Base-by-base conservation (phyloP, 2,888 invertebrate genomes). In the Limnephilus lunatus region DNA sequence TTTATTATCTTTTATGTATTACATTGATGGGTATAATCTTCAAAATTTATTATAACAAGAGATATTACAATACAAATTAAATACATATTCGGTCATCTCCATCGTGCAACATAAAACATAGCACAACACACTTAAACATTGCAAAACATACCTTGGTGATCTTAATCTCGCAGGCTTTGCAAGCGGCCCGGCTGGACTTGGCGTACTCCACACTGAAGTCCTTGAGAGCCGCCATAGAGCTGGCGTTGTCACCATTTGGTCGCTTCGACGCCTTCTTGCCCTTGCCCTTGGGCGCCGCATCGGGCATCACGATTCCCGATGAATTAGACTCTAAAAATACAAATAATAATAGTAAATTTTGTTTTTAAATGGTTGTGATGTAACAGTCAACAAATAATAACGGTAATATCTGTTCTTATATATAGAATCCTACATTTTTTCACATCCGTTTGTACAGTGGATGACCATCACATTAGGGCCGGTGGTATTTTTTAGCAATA, bases 141-240 rank as follows among this genome's bases (percentile, higher is more conserved):
- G 14, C 9, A 39, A 12, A 44, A 19, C 94, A 95, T 95, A 98
- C 97, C 96, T 98, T 98, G 92, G 97, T 96, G 94, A 99, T 99
- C 94, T 98, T 98, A 92, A 97, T 97, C 94, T 98, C 98, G 95
- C 99, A 99, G 0, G 97, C 98, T 92, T 97, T 96, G 94, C 99
- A 99, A 25, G 96, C 96, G 48, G 99, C 97, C 90, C 98, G 96
- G 93, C 97, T 97, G 2, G 98, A 98, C 95, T 98, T 99, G 0
- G 99, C 97, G 95, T 99, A 98, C 94, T 99, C 99, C 25, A 98
- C 96, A 9, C 95, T 95, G 94, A 97, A 99, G 95, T 99, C 97
- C 93, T 97, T 96, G 0, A 97, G 94, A 1, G 96, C 96, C 2
- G 95, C 95, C 82, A 94, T 94, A 53, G 94, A 95, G 0, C 94